phyloP scores from a whole-genome alignment of 2,113 vertebrate genomes.

The Bos indicus region DNA sequence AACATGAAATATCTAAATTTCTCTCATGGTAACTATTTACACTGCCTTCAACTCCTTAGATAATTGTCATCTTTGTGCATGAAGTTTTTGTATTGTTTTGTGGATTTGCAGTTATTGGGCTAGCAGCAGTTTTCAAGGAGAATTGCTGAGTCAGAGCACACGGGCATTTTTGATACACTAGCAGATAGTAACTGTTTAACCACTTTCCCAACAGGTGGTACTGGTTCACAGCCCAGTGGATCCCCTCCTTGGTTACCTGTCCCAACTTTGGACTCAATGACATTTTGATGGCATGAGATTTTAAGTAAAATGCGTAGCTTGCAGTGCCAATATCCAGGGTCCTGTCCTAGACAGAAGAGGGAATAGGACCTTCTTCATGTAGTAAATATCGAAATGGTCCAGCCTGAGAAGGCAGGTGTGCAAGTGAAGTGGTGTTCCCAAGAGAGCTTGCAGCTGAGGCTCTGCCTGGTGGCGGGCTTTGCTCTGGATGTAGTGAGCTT shows the following conservation, averaged over 20 bases:
- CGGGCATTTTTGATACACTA: background rate
- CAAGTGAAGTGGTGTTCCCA: rapidly evolving
- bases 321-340: background rate
- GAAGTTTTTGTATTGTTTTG: background rate
- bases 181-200: background rate
- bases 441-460: rapidly evolving
- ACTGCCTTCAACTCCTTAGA: background rate
- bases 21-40: background rate
- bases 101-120: background rate
- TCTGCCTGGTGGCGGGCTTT: background rate
- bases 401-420: background rate
- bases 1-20: background rate
- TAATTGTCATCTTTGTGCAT: background rate
- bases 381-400: too few species aligned
- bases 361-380: background rate
- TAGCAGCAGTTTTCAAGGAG: background rate
- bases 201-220: background rate
- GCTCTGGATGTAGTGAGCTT: background rate
- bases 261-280: background rate
- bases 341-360: background rate
- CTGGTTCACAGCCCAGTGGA: background rate
- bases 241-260: background rate
- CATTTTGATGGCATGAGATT: background rate
- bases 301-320: background rate
- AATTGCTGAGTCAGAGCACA: background rate